Base-by-base conservation (phyloP, 2,888 invertebrate genomes). In the Elegia similella region DNA sequence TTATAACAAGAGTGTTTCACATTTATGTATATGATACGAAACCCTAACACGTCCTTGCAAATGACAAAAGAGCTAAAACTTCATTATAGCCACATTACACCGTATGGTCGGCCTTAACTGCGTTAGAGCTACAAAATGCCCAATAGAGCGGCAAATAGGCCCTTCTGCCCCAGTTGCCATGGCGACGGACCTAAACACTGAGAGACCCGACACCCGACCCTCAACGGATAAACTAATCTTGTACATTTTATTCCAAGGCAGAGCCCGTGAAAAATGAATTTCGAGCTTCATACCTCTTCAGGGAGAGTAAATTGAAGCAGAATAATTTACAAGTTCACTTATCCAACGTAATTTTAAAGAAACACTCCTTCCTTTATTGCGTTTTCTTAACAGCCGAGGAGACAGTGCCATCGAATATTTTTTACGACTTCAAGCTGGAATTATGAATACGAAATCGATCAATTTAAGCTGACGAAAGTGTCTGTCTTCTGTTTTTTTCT, bases 131-230 rank as follows among this genome's bases (percentile, higher is more conserved):
- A 74, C 69, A 78, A 75, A 81, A 82, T 76, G 77, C 69, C 74
- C 85, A 82, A 78, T 88, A 84, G 79, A 80, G 78, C 86, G 87
- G 74, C 62, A 84, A 88, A 88, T 86, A 77, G 84, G 84, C 81
- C 78, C 83, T 89, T 88, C 88, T 86, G 87, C 87, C 75, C 84
- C 78, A 84, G 76, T 88, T 83, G 75, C 70, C 67, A 70, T 75
- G 68, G 76, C 71, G 68, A 76, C 77, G 74, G 66, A 72, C 75
- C 78, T 76, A 73, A 75, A 80, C 80, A 82, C 69, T 75, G 80
- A 79, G 80, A 79, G 55, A 47, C 59, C 68, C 59, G 61, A 59
- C 64, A 69, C 69, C 68, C 67, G n/a, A n/a, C n/a, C 59, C 66
- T 34, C 0, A 32, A 62, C 66, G 69, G 67, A 74, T 80, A 75